phyloP scores from a whole-genome alignment of 2,888 invertebrate genomes.

The Hipparchia sbordonii region DNA sequence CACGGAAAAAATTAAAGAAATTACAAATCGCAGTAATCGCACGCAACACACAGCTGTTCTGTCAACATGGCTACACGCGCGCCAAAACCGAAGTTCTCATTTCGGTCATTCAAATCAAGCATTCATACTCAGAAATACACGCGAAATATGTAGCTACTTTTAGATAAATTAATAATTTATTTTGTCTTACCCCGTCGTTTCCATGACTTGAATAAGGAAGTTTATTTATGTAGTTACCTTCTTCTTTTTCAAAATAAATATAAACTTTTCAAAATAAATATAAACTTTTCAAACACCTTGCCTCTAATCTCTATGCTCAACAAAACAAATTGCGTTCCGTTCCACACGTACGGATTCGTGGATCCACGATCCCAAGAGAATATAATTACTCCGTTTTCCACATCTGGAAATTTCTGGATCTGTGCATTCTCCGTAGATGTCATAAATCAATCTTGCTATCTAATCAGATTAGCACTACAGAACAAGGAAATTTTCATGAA shows the following conservation, averaged over 20 bases:
- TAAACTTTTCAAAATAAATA: not conserved
- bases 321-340: too few species aligned
- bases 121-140: not conserved
- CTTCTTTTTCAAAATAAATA: not conserved
- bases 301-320: too few species aligned
- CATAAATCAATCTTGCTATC: too few species aligned
- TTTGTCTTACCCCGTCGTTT: conserved; percentile 6
- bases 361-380: too few species aligned
- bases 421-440: too few species aligned
- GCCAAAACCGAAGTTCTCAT: conserved; percentile 66
- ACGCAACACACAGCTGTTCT: conserved; percentile 73
- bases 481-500: too few species aligned
- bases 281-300: too few species aligned
- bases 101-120: not conserved
- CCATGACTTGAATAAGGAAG: not conserved
- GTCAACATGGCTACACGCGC: conserved; percentile 75
- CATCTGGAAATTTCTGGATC: too few species aligned
- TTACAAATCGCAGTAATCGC: conserved; percentile 52
- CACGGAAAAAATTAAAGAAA: conserved; percentile 43
- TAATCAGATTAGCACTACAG: too few species aligned
- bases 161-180: not conserved
- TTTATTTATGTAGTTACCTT: too few species aligned
- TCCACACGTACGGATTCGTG: too few species aligned
- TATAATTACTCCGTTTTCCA: too few species aligned
- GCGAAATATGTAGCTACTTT: not conserved